Percentiles rank a stretch among this genome's conserved stretches.
phyloP scores from a whole-genome alignment of 2,888 invertebrate genomes.

The Lydus trimaculatus region DNA sequence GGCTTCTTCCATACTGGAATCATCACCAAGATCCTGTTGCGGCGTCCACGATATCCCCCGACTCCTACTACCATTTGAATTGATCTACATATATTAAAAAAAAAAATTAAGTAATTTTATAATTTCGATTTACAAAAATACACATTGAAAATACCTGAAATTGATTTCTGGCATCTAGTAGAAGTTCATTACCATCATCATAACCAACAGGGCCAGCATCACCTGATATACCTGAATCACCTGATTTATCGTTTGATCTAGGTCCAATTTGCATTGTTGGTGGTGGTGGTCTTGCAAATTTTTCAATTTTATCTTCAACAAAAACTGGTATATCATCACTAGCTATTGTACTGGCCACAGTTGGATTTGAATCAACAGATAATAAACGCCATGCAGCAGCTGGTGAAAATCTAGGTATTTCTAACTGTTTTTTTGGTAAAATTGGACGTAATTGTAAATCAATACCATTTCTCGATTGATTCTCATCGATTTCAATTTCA shows the following conservation, averaged over 20 bases:
- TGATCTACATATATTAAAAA: background rate
- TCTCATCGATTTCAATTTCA: constrained; percentile 60
- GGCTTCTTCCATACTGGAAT: constrained; percentile 57
- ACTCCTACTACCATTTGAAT: constrained; percentile 6
- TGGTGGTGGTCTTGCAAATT: constrained; percentile 63
- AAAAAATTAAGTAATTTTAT: background rate
- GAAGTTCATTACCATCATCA: constrained; percentile 62
- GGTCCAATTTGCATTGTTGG: constrained; percentile 63
- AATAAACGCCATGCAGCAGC: constrained; percentile 83
- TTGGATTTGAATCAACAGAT: constrained; percentile 65
- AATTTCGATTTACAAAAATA: background rate
- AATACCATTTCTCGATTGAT: constrained; percentile 65
- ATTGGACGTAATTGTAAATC: constrained; percentile 79
- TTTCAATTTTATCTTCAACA: constrained; percentile 65
- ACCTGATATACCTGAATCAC: constrained; percentile 85
- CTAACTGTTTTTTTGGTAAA: constrained; percentile 78
- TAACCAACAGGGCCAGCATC: constrained; percentile 71
- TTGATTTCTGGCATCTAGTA: constrained; percentile 49
- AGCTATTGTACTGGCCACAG: constrained; percentile 42
- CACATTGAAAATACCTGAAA: constrained; percentile 44
- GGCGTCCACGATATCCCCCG: constrained; percentile 75
- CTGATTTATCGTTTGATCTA: constrained; percentile 74
- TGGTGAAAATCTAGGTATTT: constrained; percentile 83
- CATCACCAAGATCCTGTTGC: constrained; percentile 78
- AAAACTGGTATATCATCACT: constrained; percentile 57